These are phyloP conservation scores for Episyrphus balteatus DNA, from an alignment of 1,140 invertebrate genomes.

Conservation along the genomic window DNA sequence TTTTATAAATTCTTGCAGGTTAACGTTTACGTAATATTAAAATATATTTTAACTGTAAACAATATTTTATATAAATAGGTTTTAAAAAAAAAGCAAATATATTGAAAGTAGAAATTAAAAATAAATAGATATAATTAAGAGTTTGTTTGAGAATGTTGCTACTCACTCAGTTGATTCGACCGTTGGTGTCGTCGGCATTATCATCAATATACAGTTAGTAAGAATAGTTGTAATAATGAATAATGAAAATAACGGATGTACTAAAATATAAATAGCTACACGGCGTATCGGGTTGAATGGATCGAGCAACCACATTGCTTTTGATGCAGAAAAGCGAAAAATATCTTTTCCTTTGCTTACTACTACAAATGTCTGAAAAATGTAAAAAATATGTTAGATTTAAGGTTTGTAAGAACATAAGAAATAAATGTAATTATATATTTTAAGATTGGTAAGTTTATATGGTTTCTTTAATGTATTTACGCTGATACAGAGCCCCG, in stretches of 20 bases:
- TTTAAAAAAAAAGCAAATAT: too few relatives aligned
- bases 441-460: background rate
- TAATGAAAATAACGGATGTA: conserved; percentile 94
- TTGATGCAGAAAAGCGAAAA: conserved; percentile 94
- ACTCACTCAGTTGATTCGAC: conserved; percentile 97
- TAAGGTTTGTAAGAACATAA: background rate
- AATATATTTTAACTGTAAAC: too few relatives aligned
- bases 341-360: conserved; percentile 97
- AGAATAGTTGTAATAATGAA: conserved; percentile 97
- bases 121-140: too few relatives aligned
- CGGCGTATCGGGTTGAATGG: conserved; percentile 96
- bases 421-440: too few relatives aligned
- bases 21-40: too few relatives aligned
- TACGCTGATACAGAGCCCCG: background rate
- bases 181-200: conserved; percentile 83
- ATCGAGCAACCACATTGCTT: conserved; percentile 88
- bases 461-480: background rate
- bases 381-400: conserved; percentile 25
- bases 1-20: too few relatives aligned
- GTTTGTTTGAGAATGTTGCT: conserved; percentile 12
- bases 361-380: conserved; percentile 91
- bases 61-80: too few relatives aligned
- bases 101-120: too few relatives aligned
- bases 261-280: conserved; percentile 93
- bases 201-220: conserved; percentile 96